phyloP scores from a whole-genome alignment of 1,140 invertebrate genomes.

The Planococcus citri region DNA sequence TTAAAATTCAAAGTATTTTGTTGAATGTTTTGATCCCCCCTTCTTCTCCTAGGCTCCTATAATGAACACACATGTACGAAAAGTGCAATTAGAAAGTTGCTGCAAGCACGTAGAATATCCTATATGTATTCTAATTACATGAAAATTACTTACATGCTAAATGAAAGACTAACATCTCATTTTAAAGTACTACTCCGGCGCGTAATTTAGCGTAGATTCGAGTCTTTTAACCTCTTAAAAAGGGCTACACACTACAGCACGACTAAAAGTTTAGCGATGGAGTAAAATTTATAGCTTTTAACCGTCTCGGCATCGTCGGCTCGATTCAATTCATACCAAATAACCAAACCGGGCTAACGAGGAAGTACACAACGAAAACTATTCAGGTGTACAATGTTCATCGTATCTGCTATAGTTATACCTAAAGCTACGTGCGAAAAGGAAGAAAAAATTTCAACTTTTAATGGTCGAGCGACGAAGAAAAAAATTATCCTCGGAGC shows the following conservation, averaged over 20 bases:
- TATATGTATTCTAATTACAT: no score
- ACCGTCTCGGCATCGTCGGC: not conserved
- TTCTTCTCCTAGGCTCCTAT: no score
- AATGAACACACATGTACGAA: no score
- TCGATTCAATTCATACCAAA: not conserved
- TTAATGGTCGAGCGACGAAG: no score
- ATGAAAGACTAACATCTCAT: not conserved
- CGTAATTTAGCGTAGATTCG: not conserved
- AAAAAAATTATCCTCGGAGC: no score
- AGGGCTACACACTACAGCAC: no score
- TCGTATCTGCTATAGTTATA: no score
- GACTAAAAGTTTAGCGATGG: not conserved
- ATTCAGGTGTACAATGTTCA: no score
- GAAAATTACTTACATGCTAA: not conserved
- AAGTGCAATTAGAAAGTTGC: no score
- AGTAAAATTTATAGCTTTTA: not conserved
- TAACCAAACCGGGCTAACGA: not conserved
- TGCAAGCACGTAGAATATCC: no score
- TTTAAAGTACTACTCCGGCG: not conserved
- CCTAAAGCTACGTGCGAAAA: not conserved
- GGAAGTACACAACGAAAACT: not conserved
- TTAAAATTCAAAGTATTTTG: no score
- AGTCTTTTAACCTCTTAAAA: conserved; percentile 7
- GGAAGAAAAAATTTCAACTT: not conserved
- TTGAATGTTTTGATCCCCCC: no score